A percentile compares a stretch with the other conserved stretches of the same genome.
These are phyloP conservation scores for Bubo scandiacus DNA, from an alignment of 2,113 vertebrate species.

Conservation along the genomic window DNA sequence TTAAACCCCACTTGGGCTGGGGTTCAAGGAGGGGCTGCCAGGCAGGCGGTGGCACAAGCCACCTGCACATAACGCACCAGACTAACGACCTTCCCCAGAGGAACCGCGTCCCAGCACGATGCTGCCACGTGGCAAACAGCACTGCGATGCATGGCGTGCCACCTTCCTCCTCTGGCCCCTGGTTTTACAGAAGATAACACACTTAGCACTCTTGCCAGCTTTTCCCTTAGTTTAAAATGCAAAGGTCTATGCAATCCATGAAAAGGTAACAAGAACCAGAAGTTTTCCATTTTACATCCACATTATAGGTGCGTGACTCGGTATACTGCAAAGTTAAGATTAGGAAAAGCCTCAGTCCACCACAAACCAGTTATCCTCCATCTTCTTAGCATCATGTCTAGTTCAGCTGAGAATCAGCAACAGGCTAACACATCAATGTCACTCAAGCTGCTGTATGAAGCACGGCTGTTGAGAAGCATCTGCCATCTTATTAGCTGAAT, in stretches of 20 bases:
- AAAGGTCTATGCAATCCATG: not conserved
- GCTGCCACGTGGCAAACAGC: not conserved
- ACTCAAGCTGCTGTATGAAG: not conserved
- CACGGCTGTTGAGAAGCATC: not conserved
- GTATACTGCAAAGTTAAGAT: not conserved
- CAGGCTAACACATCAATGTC: not conserved
- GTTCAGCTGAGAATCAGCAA: not conserved
- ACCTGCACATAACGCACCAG: not conserved
- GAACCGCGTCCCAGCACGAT: rapidly evolving
- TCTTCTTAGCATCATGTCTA: not conserved
- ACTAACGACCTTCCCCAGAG: not conserved
- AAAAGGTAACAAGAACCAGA: not conserved
- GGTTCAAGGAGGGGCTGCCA: not conserved
- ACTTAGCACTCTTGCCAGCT: not conserved
- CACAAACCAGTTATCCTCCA: not conserved
- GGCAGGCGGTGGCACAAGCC: not conserved
- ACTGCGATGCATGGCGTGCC: rapidly evolving
- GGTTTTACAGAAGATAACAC: not conserved
- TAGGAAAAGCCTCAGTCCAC: not conserved
- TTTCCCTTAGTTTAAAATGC: not conserved
- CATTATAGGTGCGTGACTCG: rapidly evolving
- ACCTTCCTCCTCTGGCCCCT: not conserved
- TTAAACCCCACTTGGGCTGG: not conserved
- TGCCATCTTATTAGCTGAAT: not conserved
- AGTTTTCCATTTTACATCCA: not conserved